Evolutionary conservation across 2,888 invertebrate species (phyloP), one percentile per base, ranked within the genome.

Genomic region (Ectobius pallidus): DNA sequence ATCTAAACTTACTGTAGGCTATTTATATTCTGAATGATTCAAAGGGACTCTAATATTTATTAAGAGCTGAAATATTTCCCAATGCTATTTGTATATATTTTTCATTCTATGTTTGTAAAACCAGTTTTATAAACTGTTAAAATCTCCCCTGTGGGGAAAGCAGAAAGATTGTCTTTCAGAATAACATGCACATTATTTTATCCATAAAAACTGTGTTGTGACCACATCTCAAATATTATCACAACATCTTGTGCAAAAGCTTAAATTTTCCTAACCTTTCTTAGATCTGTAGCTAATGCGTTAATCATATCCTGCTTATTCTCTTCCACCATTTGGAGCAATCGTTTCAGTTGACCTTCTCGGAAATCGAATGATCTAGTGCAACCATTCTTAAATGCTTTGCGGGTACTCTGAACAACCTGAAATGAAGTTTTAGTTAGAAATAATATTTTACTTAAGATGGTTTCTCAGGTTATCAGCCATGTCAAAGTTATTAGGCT

Each of bases 351-450:
- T 83, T 98, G 97, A 76, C 89, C 86, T 77, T 90, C 88, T 73
- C 98, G 89, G 87, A 91, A 96, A 84, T 91, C 89, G 78, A 95
- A 79, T 20, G 91, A 87, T 77, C 88, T 89, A n/a, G 96, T 96
- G 78, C 91, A 89, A 20, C 96, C 96, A 70, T 89, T 88, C 75
- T 87, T 87, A 84, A 92, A 97, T 0, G 93, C 90, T 77, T 88
- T 87, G 44, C 94, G 87, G 52, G 91, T 89, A 76, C 87, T 88
- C 78, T 90, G 87, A 65, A 96, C 88, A 73, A 91, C 83, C 91
- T 93, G 80, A 4, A 81, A 73, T 76, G 62, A 42, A 79, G n/a
- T n/a, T n/a, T n/a, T n/a, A n/a, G n/a, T n/a, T n/a, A n/a, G n/a
- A n/a, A n/a, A n/a, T n/a, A n/a, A n/a, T n/a, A n/a, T n/a, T n/a